A percentile compares a stretch with the other conserved stretches of the same genome.
Conservation (phyloP, 2,888 invertebrate genomes). For the Cybosia mesomella region DNA sequence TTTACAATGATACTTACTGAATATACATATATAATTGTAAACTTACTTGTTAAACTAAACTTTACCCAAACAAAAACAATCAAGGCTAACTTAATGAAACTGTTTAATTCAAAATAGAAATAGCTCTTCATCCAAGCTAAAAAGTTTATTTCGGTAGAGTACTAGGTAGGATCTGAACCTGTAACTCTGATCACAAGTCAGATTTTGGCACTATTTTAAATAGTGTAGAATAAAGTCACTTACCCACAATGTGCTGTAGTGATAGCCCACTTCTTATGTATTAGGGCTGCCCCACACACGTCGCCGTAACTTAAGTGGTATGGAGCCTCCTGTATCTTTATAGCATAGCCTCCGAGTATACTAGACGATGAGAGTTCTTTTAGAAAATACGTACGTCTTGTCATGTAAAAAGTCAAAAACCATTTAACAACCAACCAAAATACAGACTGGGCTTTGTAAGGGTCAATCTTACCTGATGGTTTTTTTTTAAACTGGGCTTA, state of each 20-base stretch:
- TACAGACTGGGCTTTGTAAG: too few species aligned
- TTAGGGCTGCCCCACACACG: slow-evolving; percentile 71
- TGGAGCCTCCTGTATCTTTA: slow-evolving; percentile 64
- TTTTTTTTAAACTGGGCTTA: too few species aligned
- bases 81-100: too few species aligned
- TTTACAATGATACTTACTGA: too few species aligned
- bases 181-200: too few species aligned
- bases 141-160: background rate
- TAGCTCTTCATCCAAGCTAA: background rate
- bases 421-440: too few species aligned
- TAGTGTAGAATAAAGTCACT: slow-evolving; percentile 25
- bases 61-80: too few species aligned
- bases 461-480: too few species aligned
- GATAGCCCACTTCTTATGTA: slow-evolving; percentile 67
- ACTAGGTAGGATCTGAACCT: background rate
- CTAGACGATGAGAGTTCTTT: slow-evolving; percentile 42
- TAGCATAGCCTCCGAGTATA: slow-evolving; percentile 70
- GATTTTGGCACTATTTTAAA: background rate
- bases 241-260: slow-evolving; percentile 80
- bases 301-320: slow-evolving; percentile 76
- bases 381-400: background rate
- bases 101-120: background rate
- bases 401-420: too few species aligned
- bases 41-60: too few species aligned
- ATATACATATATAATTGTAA: too few species aligned